A percentile compares a stretch with the other conserved stretches of the same genome.
Evolutionary conservation across 2,888 invertebrate genomes (phyloP).

Genomic region (Drosophila lutescens): DNA sequence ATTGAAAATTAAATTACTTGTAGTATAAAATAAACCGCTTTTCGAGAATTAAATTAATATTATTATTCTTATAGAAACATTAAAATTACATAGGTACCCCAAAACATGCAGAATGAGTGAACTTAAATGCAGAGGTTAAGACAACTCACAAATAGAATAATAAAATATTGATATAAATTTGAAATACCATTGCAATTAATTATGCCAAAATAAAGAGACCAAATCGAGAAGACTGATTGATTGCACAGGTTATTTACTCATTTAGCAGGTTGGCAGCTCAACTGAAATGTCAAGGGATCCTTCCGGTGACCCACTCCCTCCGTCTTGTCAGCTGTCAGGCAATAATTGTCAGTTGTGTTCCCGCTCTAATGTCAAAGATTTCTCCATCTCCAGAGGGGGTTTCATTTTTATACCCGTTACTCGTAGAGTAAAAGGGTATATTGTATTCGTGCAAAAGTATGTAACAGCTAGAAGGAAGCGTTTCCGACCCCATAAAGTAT

Average conservation of each 20-base stretch:
- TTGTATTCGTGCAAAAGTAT: too few relatives aligned
- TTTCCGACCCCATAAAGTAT: too few relatives aligned
- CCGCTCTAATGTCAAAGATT: constrained; percentile 62
- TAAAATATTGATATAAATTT: background rate
- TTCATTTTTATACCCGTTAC: too few relatives aligned
- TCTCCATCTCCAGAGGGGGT: constrained; percentile 14
- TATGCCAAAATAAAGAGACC: constrained; percentile 2
- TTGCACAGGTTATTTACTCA: constrained; percentile 14
- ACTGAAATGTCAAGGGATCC: constrained; percentile 25
- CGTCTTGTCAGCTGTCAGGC: constrained; percentile 66
- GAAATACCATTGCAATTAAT: background rate
- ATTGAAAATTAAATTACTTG: too few relatives aligned
- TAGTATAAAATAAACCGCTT: too few relatives aligned
- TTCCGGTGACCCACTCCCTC: constrained; percentile 21
- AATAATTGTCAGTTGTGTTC: constrained; percentile 72
- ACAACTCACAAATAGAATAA: background rate
- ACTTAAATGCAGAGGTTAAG: too few relatives aligned
- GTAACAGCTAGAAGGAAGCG: too few relatives aligned
- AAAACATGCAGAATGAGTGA: too few relatives aligned
- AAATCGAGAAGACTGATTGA: constrained; percentile 14
- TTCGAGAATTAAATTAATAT: too few relatives aligned
- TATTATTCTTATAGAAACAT: too few relatives aligned
- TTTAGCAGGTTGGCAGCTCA: constrained; percentile 39
- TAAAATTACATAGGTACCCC: too few relatives aligned
- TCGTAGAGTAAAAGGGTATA: too few relatives aligned